Base-by-base conservation (phyloP, 2,113 vertebrate genomes). In the Ailurus styani region DNA sequence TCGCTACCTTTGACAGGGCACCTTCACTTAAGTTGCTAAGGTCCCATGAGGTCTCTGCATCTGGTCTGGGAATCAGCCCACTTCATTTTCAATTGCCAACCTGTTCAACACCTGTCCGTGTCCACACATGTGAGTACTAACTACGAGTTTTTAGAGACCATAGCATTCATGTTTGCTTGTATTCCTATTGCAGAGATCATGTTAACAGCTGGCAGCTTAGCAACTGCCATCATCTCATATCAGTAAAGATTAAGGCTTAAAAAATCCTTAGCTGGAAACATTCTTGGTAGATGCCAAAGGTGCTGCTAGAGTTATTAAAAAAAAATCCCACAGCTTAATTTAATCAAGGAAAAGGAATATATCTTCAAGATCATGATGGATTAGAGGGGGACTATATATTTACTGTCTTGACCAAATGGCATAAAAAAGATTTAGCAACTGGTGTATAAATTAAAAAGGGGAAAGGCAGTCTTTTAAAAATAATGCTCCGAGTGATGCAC, bases 141-240 rank as follows among this genome's bases (percentile, higher is more conserved):
- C 57, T 23, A 47, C 37, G 81, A 72, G 82, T 75, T 96, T 72
- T 88, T 21, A 87, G 85, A 91, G 90, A 91, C 96, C 93, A 84
- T 88, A 40, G 68, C 55, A 9, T 52, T 93, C 78, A 84, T 29
- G 40, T 50, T 78, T 64, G 64, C 64, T 18, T 75, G 60, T 66
- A 47, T 64, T 94, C 50, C 25, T 90, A 21, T 84, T 89, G 13
- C 40, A 94, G 81, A 78, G 95, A 98, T 97, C 88, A 57, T n/a
- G 93, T 95, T 93, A 97, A 98, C 97, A 97, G 97, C 95, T 98
- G 96, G 97, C 90, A 91, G 97, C 90, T 97, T 98, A 97, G 96
- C 90, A 97, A 98, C 97, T 98, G 93, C 90, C 88, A 95, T 73
- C 72, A 12, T 97, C 97, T 97, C 93, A 98, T 98, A 97, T 98